Evolutionary conservation across 1,140 invertebrate genomes (phyloP).

Genomic region (Lamellibrachia luymesi): DNA sequence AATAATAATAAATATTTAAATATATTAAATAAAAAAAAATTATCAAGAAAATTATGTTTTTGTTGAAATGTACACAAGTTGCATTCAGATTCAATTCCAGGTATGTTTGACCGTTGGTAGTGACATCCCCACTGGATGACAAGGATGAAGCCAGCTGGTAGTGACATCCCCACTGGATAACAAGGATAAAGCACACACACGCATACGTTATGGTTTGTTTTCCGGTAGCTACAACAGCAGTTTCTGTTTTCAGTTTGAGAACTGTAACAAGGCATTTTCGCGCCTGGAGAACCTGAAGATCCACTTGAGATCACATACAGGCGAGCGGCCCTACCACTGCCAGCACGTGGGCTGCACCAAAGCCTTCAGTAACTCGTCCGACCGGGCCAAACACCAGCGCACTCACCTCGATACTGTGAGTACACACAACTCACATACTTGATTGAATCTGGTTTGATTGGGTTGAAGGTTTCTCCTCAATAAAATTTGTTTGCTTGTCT

Average conservation of each 20-base stretch:
- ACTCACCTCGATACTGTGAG: constrained; percentile 94
- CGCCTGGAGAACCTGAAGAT: constrained; percentile 87
- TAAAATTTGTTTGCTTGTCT: too few species aligned
- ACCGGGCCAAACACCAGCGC: constrained; percentile 93
- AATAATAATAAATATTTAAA: too few species aligned
- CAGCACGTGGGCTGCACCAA: constrained; percentile 83
- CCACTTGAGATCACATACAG: constrained; percentile 81
- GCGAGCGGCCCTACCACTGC: constrained; percentile 60
- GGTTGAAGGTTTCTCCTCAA: too few species aligned
- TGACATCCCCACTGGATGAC: too few species aligned
- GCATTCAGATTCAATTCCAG: neutral
- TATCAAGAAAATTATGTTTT: too few species aligned
- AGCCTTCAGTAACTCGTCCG: constrained; percentile 95
- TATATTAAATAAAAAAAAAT: too few species aligned
- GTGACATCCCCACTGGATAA: too few species aligned
- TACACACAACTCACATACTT: constrained; percentile 23
- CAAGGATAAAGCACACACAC: too few species aligned
- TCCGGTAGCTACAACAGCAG: neutral
- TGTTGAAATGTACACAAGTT: too few species aligned
- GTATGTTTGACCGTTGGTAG: neutral
- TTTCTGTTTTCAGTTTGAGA: constrained; percentile 72
- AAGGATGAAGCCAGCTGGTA: too few species aligned
- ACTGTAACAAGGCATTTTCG: constrained; percentile 84
- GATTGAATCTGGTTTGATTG: too few species aligned
- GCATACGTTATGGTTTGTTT: neutral